These are phyloP conservation scores for Tapera naevia DNA, from an alignment of 2,797 vertebrate species.

Conservation along the genomic window DNA sequence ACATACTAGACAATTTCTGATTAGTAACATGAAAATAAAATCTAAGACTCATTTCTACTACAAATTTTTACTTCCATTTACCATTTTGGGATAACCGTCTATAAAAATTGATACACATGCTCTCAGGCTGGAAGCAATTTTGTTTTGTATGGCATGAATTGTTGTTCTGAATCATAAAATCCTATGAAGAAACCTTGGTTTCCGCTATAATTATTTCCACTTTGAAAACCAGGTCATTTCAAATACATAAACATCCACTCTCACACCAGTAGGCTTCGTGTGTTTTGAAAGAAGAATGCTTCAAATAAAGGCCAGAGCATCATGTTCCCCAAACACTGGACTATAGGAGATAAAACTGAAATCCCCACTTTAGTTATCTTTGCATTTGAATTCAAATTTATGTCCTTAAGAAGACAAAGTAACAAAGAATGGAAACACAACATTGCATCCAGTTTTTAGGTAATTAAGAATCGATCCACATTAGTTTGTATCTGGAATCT, in stretches of 20 bases:
- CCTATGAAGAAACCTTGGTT: slow-evolving; percentile 17
- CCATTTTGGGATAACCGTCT: not conserved
- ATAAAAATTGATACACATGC: not conserved
- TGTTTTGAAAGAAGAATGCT: not conserved
- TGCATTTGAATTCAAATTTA: not conserved
- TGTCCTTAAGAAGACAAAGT: not conserved
- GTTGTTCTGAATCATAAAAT: slow-evolving; percentile 47
- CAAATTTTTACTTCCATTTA: not conserved
- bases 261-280: not conserved
- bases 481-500: not conserved
- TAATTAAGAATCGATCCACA: too few relatives aligned
- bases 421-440: not conserved
- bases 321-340: not conserved
- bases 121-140: slow-evolving; percentile 14
- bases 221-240: not conserved
- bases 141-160: slow-evolving; percentile 26
- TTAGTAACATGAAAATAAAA: not conserved
- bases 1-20: not conserved
- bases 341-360: not conserved
- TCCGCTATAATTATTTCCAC: slow-evolving; percentile 39
- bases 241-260: not conserved
- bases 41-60: not conserved
- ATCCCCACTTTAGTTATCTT: not conserved
- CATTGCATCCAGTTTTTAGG: not conserved
- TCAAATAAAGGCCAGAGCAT: not conserved